A percentile compares a stretch with the other conserved stretches of the same genome.
These are phyloP conservation scores for Sapayoa aenigma DNA, from an alignment of 2,113 vertebrate species.

Conservation along the genomic window DNA sequence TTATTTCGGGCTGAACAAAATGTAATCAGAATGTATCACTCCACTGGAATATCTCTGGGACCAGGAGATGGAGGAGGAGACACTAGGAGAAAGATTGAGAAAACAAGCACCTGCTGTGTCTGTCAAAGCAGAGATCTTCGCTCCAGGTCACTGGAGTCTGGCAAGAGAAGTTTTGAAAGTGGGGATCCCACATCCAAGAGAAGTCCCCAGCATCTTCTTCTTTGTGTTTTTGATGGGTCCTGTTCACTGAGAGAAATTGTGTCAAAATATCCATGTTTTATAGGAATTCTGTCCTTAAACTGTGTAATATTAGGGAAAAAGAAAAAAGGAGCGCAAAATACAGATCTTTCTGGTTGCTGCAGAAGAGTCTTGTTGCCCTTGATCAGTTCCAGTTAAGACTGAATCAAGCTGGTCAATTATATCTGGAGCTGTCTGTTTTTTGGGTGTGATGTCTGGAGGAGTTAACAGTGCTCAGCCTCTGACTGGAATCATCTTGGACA, in stretches of 20 bases:
- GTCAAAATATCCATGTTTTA: neutral
- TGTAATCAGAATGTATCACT: neutral
- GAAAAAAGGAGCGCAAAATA: neutral
- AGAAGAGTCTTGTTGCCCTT: neutral
- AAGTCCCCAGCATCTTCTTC: neutral
- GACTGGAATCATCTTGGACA: neutral
- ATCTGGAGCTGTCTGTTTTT: neutral
- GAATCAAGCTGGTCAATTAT: neutral
- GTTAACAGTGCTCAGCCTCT: neutral
- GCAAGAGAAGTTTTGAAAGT: neutral
- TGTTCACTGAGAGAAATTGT: neutral
- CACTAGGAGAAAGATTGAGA: neutral
- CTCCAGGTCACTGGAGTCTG: neutral
- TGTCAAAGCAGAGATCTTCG: neutral
- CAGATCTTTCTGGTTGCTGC: neutral
- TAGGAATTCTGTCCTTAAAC: neutral
- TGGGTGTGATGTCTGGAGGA: neutral
- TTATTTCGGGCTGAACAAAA: neutral
- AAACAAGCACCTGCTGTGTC: neutral
- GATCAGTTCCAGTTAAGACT: neutral
- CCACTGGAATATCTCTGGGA: neutral
- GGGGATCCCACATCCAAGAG: neutral
- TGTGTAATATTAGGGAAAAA: neutral
- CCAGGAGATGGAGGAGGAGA: neutral
- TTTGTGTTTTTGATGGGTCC: neutral